Conservation (phyloP, 2,113 vertebrate genomes). For the Microtus montanus region DNA sequence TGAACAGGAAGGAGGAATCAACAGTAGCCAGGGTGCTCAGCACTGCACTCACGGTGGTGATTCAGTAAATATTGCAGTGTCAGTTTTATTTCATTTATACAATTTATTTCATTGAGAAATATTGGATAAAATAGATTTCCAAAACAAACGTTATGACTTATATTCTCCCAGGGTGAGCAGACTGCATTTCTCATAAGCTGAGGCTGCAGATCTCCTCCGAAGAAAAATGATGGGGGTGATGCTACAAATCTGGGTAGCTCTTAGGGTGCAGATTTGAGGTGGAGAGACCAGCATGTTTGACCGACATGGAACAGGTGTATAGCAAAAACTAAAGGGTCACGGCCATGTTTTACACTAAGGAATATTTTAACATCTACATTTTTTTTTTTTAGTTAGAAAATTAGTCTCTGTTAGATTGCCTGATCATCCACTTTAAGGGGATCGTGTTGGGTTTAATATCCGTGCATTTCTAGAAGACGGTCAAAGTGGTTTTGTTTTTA, state of each 20-base stretch:
- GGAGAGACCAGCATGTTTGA: constrained; percentile 11
- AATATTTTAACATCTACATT: constrained; percentile 20
- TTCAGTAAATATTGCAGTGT: constrained; percentile 84
- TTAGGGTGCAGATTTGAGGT: not conserved
- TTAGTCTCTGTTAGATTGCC: not conserved
- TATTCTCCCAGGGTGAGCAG: constrained; percentile 65
- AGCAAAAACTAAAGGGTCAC: constrained; percentile 21
- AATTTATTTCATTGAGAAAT: constrained; percentile 88
- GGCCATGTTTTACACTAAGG: constrained; percentile 10
- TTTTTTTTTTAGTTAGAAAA: constrained; percentile 19
- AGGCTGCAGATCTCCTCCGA: constrained; percentile 20
- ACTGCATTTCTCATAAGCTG: constrained; percentile 75
- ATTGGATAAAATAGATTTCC: constrained; percentile 85
- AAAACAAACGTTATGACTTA: constrained; percentile 84
- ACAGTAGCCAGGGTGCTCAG: constrained; percentile 62
- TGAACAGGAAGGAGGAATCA: constrained; percentile 78
- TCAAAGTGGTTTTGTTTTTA: constrained; percentile 38
- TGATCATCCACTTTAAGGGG: constrained; percentile 50
- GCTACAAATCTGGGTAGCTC: constrained; percentile 59
- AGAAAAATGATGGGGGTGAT: constrained; percentile 59
- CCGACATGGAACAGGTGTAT: constrained; percentile 4
- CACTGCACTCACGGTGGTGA: constrained; percentile 68
- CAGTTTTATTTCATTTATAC: constrained; percentile 86
- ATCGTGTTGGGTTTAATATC: constrained; percentile 42
- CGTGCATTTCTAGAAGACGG: not conserved